Base-by-base conservation (phyloP, 2,797 vertebrate species). In the Vespertilio murinus region DNA sequence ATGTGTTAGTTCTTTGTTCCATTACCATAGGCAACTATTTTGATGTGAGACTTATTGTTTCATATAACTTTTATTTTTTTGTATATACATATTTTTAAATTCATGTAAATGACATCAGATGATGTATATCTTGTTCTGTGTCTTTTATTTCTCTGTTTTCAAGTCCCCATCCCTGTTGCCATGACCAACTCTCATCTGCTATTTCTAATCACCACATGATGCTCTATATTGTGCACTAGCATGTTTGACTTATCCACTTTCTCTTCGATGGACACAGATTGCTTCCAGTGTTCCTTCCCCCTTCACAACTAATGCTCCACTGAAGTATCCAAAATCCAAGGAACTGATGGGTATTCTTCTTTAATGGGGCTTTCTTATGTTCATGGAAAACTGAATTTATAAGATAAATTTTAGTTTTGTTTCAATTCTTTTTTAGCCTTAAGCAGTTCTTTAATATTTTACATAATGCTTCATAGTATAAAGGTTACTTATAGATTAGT, bases 401-500 rank as follows among this genome's bases (percentile, higher is more conserved):
- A 13, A 81, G 64, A 75, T 49, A 52, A 33, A 86, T 82, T 92
- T 56, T 74, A 78, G 10, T 81, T 77, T 87, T 71, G 20, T 79
- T 94, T 80, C 33, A 49, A 13, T 92, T 81, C 17, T 59, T 69
- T 92, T 94, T 94, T 92, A 92, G 40, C 33, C 33, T 88, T 84
- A 33, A 91, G 89, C 87, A 93, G 59, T 61, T 14, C 2, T 78
- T 70, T 79, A 59, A 42, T 88, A 47, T 91, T 88, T 94, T 88
- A 86, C 11, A 69, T 64, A 78, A 35, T 71, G 28, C 12, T 79
- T 25, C 52, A 56, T 45, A 13, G 38, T 92, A 79, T 94, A 92
- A 88, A 95, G 88, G 30, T 71, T 45, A 74, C 56, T 89, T 89
- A 84, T 71, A 93, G 78, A 92, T 93, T 71, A 47, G 25, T 70